Conservation (phyloP, 64 coral and sea anemone species). For the Actinia equina region DNA sequence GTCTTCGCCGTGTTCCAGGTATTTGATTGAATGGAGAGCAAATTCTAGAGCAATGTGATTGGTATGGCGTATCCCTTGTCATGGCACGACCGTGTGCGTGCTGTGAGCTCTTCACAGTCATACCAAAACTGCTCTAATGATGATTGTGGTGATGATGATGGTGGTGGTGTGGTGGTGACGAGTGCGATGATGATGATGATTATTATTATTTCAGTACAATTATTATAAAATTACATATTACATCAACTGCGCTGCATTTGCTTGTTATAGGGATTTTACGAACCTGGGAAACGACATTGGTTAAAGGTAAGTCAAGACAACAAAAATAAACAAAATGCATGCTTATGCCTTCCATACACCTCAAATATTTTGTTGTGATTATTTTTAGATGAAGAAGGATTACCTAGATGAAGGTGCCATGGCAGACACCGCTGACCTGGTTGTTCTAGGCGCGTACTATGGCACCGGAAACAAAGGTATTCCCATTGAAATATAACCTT, state of each 20-base stretch:
- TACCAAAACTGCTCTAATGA: too few species aligned
- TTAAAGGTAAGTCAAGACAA: slow-evolving; percentile 58
- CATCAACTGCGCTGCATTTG: background rate
- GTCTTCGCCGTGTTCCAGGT: too few species aligned
- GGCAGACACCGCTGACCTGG: slow-evolving; percentile 98
- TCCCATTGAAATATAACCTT: background rate
- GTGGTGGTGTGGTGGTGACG: background rate
- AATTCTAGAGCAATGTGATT: too few species aligned
- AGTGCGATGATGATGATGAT: background rate
- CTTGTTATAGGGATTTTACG: slow-evolving; percentile 69
- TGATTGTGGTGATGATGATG: too few species aligned
- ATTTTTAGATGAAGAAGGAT: slow-evolving; percentile 95
- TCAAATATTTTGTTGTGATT: background rate
- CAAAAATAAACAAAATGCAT: background rate
- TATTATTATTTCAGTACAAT: background rate
- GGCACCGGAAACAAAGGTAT: slow-evolving; percentile 94
- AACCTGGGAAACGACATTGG: slow-evolving; percentile 98
- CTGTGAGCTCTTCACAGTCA: too few species aligned
- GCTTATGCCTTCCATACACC: background rate
- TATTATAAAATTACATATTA: background rate
- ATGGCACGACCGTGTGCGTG: too few species aligned
- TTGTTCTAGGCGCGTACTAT: slow-evolving; percentile 96
- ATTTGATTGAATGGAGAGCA: too few species aligned
- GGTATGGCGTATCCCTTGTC: too few species aligned
- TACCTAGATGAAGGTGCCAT: slow-evolving; percentile 96